Evolutionary conservation across 2,113 vertebrate genomes (phyloP).

Genomic region (Prionailurus viverrinus): DNA sequence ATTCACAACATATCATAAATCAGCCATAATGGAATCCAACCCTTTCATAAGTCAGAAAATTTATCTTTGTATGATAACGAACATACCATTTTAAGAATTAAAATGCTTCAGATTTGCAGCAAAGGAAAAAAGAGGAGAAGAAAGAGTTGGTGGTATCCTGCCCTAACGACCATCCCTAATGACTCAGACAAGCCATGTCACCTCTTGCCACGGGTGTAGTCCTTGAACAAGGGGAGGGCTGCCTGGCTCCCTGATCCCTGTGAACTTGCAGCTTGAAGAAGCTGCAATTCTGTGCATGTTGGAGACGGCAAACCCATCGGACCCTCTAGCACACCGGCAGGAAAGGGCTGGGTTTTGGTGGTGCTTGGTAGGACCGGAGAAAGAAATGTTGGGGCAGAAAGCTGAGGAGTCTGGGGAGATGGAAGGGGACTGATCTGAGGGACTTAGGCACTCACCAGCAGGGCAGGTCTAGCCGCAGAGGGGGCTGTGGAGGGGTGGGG

Average conservation of each 20-base stretch:
- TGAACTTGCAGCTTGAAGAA: background rate
- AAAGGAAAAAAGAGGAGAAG: background rate
- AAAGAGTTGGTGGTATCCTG: background rate
- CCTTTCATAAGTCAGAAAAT: background rate
- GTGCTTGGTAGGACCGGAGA: too few relatives aligned
- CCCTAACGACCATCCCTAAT: accelerated
- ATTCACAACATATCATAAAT: background rate
- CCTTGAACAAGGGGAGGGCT: background rate
- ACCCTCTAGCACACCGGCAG: background rate
- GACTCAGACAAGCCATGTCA: background rate
- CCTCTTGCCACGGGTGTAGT: background rate
- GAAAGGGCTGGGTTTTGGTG: background rate
- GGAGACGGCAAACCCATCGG: background rate
- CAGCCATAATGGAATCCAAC: background rate
- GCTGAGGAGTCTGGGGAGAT: background rate
- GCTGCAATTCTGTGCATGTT: background rate
- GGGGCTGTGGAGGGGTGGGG: background rate
- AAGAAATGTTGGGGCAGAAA: background rate
- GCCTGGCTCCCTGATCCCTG: background rate
- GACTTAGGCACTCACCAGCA: background rate
- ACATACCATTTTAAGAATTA: background rate
- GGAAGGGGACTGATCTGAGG: background rate
- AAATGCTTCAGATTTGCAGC: background rate
- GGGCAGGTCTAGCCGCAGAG: background rate
- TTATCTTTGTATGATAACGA: background rate